These are phyloP conservation scores for Cyrtorhinus lividipennis DNA, from an alignment of 1,140 invertebrate species.

Conservation along the genomic window DNA sequence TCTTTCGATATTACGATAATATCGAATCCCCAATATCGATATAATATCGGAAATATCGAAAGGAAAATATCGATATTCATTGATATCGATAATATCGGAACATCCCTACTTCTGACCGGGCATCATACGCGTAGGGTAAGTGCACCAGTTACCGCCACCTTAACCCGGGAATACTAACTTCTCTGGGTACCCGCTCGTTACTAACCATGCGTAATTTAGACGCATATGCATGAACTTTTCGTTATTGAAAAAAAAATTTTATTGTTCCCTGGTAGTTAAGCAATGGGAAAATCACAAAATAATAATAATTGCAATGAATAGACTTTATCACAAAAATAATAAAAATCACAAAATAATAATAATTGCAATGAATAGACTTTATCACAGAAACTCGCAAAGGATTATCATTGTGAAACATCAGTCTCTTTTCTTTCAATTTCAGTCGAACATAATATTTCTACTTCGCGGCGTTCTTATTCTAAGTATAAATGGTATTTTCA, in stretches of 20 bases:
- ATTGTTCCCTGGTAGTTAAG: too few relatives aligned
- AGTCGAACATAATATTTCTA: not conserved
- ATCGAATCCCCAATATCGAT: too few relatives aligned
- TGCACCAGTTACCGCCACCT: not conserved
- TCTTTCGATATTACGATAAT: too few relatives aligned
- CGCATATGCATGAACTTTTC: not conserved
- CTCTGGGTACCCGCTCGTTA: too few relatives aligned
- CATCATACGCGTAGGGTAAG: too few relatives aligned
- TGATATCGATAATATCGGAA: too few relatives aligned
- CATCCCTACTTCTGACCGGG: too few relatives aligned
- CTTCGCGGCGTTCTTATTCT: not conserved
- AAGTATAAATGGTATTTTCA: not conserved
- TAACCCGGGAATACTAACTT: not conserved
- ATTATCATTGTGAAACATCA: not conserved
- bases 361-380: not conserved
- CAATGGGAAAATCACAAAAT: too few relatives aligned
- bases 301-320: not conserved
- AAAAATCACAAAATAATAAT: not conserved
- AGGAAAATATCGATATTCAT: too few relatives aligned
- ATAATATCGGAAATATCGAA: too few relatives aligned
- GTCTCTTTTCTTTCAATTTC: not conserved
- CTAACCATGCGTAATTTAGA: not conserved
- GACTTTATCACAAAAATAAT: not conserved
- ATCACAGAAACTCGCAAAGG: not conserved
- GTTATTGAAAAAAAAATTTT: not conserved